Conservation (phyloP, 2,113 vertebrate genomes). For the Podarcis muralis region DNA sequence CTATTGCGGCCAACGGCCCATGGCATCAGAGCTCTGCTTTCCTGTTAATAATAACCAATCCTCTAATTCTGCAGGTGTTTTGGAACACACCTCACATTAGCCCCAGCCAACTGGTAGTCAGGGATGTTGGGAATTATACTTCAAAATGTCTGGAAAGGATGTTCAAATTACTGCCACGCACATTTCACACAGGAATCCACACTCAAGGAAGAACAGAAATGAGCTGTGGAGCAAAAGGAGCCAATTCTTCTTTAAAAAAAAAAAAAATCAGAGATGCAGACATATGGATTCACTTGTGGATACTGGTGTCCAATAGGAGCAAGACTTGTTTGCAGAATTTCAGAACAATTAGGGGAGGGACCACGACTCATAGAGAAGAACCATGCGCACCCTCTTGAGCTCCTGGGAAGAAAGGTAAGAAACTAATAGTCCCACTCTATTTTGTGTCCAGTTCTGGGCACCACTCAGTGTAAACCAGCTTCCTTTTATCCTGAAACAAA, state of each 20-base stretch:
- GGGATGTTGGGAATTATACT: not conserved
- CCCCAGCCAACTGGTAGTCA: not conserved
- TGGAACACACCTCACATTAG: not conserved
- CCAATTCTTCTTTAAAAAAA: not conserved
- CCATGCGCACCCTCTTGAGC: too few species aligned
- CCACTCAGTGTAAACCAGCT: not conserved
- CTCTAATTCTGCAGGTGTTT: not conserved
- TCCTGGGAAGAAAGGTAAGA: too few species aligned
- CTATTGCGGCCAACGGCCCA: not conserved
- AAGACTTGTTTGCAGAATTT: not conserved
- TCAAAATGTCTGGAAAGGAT: too few species aligned
- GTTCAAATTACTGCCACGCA: not conserved
- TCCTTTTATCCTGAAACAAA: not conserved
- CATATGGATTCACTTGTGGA: constrained; percentile 36
- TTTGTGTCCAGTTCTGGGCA: too few species aligned
- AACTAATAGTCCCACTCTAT: too few species aligned
- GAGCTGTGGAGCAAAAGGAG: not conserved
- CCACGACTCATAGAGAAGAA: too few species aligned
- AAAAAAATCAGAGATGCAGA: not conserved
- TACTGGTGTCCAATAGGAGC: not conserved
- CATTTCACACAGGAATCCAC: not conserved
- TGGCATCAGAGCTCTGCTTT: not conserved
- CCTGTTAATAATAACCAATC: not conserved
- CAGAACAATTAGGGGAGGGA: too few species aligned
- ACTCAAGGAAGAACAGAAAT: not conserved